Evolutionary conservation across 2,888 invertebrate species (phyloP), one percentile per base, ranked within the genome.

Genomic region (Agrochola litura): DNA sequence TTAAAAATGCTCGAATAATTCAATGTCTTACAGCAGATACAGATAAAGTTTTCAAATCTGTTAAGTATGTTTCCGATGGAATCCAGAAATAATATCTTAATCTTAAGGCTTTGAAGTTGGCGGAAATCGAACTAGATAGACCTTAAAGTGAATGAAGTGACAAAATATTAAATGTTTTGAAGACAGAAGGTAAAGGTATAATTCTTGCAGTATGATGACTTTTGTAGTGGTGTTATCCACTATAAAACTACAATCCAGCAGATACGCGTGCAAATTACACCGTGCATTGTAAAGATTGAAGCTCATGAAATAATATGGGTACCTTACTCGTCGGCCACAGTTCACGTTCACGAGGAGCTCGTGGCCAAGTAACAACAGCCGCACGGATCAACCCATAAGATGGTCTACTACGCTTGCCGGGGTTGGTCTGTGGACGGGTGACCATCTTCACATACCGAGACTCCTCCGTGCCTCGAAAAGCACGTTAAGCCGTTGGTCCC

Each of bases 1-100:
- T 80, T 82, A 67, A 85, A 83, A 83, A 78, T 77, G 30, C 73
- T 83, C 79, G 61, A 73, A 77, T 80, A 77, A 82, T 71, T 76
- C 73, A 77, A 77, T 72, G 67, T 66, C 71, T 75, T 77, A 52
- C 46, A 84, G 73, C 37, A 73, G 82, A 83, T 76, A 82, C 78
- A 83, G 86, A 84, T 83, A 88, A 90, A 90, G 86, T 91, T 91
- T 89, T 89, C 89, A 88, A 90, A 91, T 91, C 88, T 89, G 86
- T 83, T 86, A 89, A 90, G 89, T 89, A 89, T 86, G 85, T 87
- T 84, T 81, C 81, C 73, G 71, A 85, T 77, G 81, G 79, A 74
- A 82, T 81, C 71, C 78, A 80, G 77, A 82, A 80, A 84, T 83
- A 77, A 85, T 81, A 81, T 77, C 77, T 81, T 76, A 46, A 81